These are phyloP conservation scores for Acanthosoma haemorrhoidale DNA, from an alignment of 2,888 invertebrate species.

Conservation along the genomic window DNA sequence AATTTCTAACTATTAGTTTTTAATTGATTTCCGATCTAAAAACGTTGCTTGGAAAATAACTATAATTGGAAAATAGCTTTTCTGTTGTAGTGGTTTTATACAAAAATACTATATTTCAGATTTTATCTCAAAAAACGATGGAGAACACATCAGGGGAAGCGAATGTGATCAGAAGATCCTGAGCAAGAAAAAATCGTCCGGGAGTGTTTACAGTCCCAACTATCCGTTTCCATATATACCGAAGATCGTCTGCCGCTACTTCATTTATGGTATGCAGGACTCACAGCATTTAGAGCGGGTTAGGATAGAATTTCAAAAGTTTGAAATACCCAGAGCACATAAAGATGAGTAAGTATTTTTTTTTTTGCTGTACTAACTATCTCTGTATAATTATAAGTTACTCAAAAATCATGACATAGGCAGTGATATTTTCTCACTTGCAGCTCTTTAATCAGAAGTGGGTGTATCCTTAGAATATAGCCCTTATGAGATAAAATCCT, in stretches of 20 bases:
- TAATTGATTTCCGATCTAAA: too few species aligned
- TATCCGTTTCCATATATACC: conserved; percentile 93
- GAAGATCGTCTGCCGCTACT: conserved; percentile 95
- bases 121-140: conserved; percentile 88
- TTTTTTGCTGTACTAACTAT: too few species aligned
- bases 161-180: conserved; percentile 98
- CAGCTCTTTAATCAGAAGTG: too few species aligned
- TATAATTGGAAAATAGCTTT: too few species aligned
- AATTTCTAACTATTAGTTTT: too few species aligned
- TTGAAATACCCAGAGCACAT: conserved; percentile 83
- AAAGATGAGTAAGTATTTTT: conserved; percentile 67
- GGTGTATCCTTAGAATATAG: too few species aligned
- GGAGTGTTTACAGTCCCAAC: conserved; percentile 91
- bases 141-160: conserved; percentile 91
- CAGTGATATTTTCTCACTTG: too few species aligned
- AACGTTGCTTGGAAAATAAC: too few species aligned
- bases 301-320: conserved; percentile 77
- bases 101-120: conserved; percentile 60
- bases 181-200: conserved; percentile 86
- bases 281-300: conserved; percentile 92
- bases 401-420: too few species aligned
- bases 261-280: conserved; percentile 97
- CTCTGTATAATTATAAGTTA: too few species aligned
- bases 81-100: too few species aligned
- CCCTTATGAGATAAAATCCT: too few species aligned